Base-by-base conservation (phyloP, 1,140 invertebrate genomes). In the Frieseomelitta varia region DNA sequence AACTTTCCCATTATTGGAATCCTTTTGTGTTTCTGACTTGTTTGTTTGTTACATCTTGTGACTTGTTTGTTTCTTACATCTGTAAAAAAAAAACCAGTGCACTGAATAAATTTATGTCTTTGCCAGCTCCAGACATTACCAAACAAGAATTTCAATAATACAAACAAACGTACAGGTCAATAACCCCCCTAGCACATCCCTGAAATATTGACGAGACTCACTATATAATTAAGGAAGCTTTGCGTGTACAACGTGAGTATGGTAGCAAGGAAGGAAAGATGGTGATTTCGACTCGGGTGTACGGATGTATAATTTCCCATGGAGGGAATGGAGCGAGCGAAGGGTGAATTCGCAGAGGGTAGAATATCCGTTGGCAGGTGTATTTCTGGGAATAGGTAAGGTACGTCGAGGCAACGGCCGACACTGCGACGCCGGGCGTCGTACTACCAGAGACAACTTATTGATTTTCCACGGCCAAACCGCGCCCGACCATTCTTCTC, bases 401-500 rank as follows among this genome's bases (percentile, higher is more conserved):
- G 67, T 56, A 21, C 24, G 51, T 65, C 30, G 81, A 55, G 81
- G 81, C 81, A 84, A 84, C 30, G 76, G 75, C 81, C 81, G 81
- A 34, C 81, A 51, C 67, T 71, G 76, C 56, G 81, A 79, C 81
- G 65, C 75, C 75, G 65, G 81, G 81, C 81, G 75, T 71, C 81
- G 81, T 27, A 78, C 74, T 61, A 71, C 65, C 65, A 27, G 65
- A 69, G 76, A 79, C 75, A 78, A 39, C 67, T 84, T 84, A 84
- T 84, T 84, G 81, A 84, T 84, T 84, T 84, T 84, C 81, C 67
- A 34, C 55, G 39, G 30, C 17, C 67, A 79, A 84, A 84, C 81
- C 81, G 75, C 55, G 19, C 81, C 75, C 65, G 34, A 17, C 3
- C 56, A 2, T 76, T 79, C 30, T 56, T 30, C 56, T 47, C 39